Evolutionary conservation across 2,113 vertebrate species (phyloP), one percentile per base, ranked within the genome.

Genomic region (Bufo gargarizans): DNA sequence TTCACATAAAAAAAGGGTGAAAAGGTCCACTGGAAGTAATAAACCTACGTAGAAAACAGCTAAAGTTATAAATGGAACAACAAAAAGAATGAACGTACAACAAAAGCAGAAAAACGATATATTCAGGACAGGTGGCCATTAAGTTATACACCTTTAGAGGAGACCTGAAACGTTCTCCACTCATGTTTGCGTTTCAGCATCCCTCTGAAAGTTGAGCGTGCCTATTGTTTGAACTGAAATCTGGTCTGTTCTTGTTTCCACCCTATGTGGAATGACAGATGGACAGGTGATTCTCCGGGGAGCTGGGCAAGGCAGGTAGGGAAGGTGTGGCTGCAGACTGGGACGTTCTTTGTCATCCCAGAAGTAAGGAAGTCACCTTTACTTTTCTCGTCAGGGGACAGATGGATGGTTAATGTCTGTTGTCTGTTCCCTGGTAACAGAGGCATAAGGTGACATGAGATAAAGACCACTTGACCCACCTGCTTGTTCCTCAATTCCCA

Each of bases 391-490:
- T 10, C 77, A 50, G 69, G 9, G 72, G 87, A 83, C 87, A 88
- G 87, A 88, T 83, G 87, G 80, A 83, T 58, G 63, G 45, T 86
- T 86, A 67, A 86, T 50, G 74, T 86, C 74, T 77, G 72, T 65
- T 58, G 45, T 63, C 71, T 76, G 47, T 49, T 82, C 43, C 86
- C 86, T n/a, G 43, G 55, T 86, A 63, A 78, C 85, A 45, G 49
- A 78, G 61, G 53, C 63, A 55, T 69, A 84, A 67, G 71, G 82
- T 84, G 82, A 84, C 82, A 84, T 69, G 53, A 86, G 85, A 87
- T 87, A 87, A 81, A 67, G 65, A 81, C 74, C 63, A 87, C 77
- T 81, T 81, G 77, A 81, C 77, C 86, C 69, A 83, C n/a, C 79
- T 77, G 69, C 55, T 55, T 43, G 33, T 17, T 71, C 33, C 86